phyloP scores from a whole-genome alignment of 1,140 invertebrate genomes.

The Philotrypesis tridentata region DNA sequence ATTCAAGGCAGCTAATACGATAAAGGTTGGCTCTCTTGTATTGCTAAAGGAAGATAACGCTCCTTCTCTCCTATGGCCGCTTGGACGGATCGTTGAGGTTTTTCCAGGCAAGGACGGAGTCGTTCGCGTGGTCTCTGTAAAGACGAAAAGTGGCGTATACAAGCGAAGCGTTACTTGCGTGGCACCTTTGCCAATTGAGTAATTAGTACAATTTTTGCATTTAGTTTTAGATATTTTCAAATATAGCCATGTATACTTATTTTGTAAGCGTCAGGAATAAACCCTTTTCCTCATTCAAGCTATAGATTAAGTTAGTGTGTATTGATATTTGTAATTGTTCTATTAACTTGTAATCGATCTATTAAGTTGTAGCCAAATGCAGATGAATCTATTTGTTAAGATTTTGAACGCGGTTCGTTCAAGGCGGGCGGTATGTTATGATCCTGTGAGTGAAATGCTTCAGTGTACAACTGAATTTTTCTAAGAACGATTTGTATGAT shows the following conservation, averaged over 20 bases:
- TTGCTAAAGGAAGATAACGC: slow-evolving; percentile 44
- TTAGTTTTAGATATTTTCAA: too few species aligned
- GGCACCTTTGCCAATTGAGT: not conserved
- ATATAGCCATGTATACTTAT: not conserved
- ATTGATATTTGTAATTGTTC: too few species aligned
- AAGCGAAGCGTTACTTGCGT: not conserved
- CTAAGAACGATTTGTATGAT: too few species aligned
- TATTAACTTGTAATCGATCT: too few species aligned
- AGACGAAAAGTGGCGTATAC: not conserved
- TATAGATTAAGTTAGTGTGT: too few species aligned
- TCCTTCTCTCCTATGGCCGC: slow-evolving; percentile 12
- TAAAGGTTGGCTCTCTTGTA: slow-evolving; percentile 32
- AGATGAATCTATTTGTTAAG: not conserved
- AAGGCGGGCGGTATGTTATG: slow-evolving; percentile 3
- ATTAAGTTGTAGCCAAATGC: too few species aligned
- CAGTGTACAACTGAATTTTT: too few species aligned
- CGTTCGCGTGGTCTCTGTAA: not conserved
- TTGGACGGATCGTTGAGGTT: slow-evolving; percentile 16
- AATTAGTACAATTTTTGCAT: not conserved
- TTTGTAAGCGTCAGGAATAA: too few species aligned
- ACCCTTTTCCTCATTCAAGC: too few species aligned
- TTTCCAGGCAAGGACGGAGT: not conserved
- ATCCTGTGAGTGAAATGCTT: too few species aligned
- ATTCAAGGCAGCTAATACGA: not conserved
- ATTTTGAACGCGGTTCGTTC: not conserved